Base-by-base conservation (phyloP, 2,113 vertebrate species). In the Microtus pennsylvanicus region DNA sequence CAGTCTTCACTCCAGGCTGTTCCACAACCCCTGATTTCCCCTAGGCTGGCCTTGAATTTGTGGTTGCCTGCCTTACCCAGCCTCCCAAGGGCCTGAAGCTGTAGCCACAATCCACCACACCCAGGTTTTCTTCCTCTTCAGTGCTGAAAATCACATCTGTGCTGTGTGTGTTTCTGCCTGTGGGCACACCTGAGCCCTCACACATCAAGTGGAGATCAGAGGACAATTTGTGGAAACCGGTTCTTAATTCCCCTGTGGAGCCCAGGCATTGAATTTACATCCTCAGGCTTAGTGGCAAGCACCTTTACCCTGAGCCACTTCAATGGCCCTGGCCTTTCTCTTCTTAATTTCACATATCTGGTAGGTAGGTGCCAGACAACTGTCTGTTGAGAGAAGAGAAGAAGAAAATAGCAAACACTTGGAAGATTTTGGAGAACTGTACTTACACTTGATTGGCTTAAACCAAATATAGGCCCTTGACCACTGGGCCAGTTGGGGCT, bases 371-470 rank as follows among this genome's bases (percentile, higher is more conserved):
- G 50, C 76, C 72, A 67, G 75, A 61, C 61, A 93, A 89, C 77
- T 52, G 67, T 72, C 82, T 45, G 61, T 76, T 93, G 55, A 89
- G 26, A 88, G 76, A 38, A 83, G 3, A 92, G 58, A 92, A 89
- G 28, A 7, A 19, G 30, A 42, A 75, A 81, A 75, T 61, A 82
- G 52, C 52, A 96, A 61, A 58, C 58, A 61, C 5, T 24, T 61
- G 35, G 52, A 82, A n/a, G 21, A 58, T 82, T 82, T 82, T 82
- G 52, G 78, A 91, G 61, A n/a, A 47, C 94, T 21, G 61, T 80
- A 77, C 21, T 24, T 52, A 89, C 42, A 76, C 30, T 13, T 55
- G 52, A 55, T 55, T 63, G 87, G 35, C 17, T 92, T 81, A 75
- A 81, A 80, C 21, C 42, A 94, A 92, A 76, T 50, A 11, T 52